Base-by-base conservation (phyloP, 2,888 invertebrate species). In the Meganola albula region DNA sequence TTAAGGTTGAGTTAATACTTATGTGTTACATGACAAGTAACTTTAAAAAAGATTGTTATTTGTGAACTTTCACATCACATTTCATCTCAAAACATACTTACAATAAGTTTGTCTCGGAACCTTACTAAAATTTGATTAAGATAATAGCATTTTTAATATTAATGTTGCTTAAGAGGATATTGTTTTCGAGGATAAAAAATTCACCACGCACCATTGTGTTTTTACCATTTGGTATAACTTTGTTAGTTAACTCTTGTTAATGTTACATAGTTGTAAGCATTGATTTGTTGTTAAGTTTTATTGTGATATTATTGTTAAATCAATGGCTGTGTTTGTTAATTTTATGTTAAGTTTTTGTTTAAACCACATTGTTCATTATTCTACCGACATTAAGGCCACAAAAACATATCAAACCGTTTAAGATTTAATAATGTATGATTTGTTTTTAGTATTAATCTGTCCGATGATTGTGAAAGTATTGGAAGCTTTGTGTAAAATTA, bases 321-420 rank as follows among this genome's bases (percentile, higher is more conserved):
- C 58, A 49, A 63, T 69, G 85, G 84, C 85, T 84, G 84, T 83
- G 84, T 84, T 80, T 83, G 84, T 83, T 85, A 83, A 72, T 84
- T 84, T 85, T 83, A 83, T 80, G 83, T 85, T 85, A 79, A 85
- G 83, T 85, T 84, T 84, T 76, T 69, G 79, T 84, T 84, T 82
- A 71, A 77, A 76, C 70, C 54, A 74, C 60, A 48, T 71, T 76
- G 65, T 63, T 61, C 44, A 65, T 65, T 61, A 57, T 20, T 20
- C 8, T 20, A 7, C 82, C 77, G 82, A 69, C 85, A 82, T 84
- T 85, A 84, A 74, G 83, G 85, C 67, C 67, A 45, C 60, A 44
- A 48, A 47, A 45, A 42, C 42, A 36, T 43, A 53, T 46, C 49
- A 55, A 47, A 43, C 44, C 37, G 34, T 51, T 32, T 42, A 33